phyloP scores from a whole-genome alignment of 1,140 invertebrate genomes.

The Drosophila repleta region DNA sequence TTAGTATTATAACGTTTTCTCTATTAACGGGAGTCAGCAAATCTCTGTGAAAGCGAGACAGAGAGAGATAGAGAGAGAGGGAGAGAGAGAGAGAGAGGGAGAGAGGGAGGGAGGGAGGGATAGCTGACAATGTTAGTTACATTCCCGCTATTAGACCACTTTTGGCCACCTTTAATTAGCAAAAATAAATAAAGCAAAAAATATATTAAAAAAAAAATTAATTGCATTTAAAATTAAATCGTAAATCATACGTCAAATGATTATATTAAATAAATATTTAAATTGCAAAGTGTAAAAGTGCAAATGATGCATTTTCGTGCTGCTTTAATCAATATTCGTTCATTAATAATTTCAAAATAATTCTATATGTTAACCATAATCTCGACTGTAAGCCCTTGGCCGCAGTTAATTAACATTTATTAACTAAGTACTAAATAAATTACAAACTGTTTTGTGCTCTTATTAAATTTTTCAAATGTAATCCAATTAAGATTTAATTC shows the following conservation, averaged over 20 bases:
- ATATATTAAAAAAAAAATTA: not conserved
- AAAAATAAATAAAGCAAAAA: not conserved
- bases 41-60: not conserved
- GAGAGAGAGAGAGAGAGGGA: not conserved
- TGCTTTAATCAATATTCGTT: not conserved
- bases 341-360: not conserved
- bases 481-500: no score
- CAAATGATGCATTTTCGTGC: not conserved
- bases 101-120: not conserved
- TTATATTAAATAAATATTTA: not conserved
- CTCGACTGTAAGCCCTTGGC: not conserved
- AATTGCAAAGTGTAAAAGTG: not conserved
- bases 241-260: not conserved
- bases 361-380: not conserved
- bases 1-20: constrained; percentile 25
- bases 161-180: not conserved
- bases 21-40: not conserved
- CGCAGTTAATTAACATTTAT: no score
- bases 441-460: no score
- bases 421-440: no score
- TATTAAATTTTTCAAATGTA: no score
- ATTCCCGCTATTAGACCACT: not conserved
- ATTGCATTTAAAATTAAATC: not conserved
- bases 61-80: not conserved
- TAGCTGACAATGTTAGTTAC: not conserved